phyloP scores from a whole-genome alignment of 2,888 invertebrate genomes.

The Entomobrya multifasciata region DNA sequence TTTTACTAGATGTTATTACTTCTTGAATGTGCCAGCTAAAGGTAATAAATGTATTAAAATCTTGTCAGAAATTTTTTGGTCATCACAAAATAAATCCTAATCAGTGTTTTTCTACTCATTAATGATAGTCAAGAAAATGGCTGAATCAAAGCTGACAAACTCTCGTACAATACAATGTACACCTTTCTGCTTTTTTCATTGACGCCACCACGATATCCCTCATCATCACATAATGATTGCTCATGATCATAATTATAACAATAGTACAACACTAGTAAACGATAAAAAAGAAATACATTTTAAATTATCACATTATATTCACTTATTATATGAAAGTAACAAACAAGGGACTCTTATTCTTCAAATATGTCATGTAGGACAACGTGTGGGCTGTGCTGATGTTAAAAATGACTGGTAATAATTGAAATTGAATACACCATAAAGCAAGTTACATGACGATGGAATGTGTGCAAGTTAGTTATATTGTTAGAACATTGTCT shows the following conservation, averaged over 20 bases:
- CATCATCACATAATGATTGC: background rate
- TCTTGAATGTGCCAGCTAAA: no score
- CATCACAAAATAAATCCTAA: no score
- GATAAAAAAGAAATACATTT: background rate
- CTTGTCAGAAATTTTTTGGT: background rate
- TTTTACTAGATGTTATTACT: background rate
- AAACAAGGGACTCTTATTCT: conserved; percentile 15
- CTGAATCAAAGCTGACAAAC: no score
- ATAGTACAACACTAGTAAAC: conserved; percentile 8
- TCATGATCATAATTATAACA: conserved; percentile 14
- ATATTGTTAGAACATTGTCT: background rate
- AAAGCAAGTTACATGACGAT: conserved; percentile 5
- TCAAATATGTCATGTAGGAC: conserved; percentile 58
- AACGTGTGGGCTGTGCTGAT: conserved; percentile 43
- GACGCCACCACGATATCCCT: background rate
- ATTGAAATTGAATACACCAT: conserved; percentile 36
- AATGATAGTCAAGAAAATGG: no score
- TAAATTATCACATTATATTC: background rate
- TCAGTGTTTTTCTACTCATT: no score
- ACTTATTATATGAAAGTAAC: conserved; percentile 1
- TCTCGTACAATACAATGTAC: no score
- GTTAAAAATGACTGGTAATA: background rate
- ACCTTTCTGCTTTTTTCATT: no score
- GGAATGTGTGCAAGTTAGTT: conserved; percentile 19
- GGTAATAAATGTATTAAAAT: background rate